These are phyloP conservation scores for Eptesicus fuscus DNA, from an alignment of 2,113 vertebrate species.

Conservation along the genomic window DNA sequence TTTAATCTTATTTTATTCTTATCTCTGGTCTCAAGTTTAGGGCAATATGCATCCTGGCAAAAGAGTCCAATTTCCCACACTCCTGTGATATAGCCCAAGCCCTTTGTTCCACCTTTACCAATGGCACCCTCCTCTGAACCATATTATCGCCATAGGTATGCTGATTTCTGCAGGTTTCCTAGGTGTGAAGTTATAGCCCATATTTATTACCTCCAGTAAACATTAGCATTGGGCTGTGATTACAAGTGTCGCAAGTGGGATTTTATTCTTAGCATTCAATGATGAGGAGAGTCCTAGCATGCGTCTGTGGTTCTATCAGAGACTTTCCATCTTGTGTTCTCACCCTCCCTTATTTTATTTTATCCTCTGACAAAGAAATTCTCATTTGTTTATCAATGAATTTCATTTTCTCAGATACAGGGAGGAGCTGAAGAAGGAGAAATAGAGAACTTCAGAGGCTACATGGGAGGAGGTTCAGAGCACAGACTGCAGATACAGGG, in stretches of 20 bases:
- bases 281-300: background rate
- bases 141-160: background rate
- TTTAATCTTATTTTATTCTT: constrained; percentile 34
- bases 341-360: background rate
- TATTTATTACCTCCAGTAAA: background rate
- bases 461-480: background rate
- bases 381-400: background rate
- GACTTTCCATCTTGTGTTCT: background rate
- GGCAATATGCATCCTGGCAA: background rate
- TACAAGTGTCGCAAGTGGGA: background rate
- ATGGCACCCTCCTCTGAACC: background rate
- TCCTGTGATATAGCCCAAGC: background rate
- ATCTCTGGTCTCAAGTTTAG: background rate
- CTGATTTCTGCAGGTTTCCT: background rate
- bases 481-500: background rate
- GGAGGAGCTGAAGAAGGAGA: background rate
- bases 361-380: background rate
- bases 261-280: background rate
- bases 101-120: background rate
- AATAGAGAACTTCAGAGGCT: background rate
- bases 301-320: background rate
- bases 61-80: background rate
- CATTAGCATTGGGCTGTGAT: background rate
- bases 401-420: background rate
- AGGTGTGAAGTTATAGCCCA: background rate